phyloP scores from a whole-genome alignment of 2,113 vertebrate species.

The Perccottus glenii region DNA sequence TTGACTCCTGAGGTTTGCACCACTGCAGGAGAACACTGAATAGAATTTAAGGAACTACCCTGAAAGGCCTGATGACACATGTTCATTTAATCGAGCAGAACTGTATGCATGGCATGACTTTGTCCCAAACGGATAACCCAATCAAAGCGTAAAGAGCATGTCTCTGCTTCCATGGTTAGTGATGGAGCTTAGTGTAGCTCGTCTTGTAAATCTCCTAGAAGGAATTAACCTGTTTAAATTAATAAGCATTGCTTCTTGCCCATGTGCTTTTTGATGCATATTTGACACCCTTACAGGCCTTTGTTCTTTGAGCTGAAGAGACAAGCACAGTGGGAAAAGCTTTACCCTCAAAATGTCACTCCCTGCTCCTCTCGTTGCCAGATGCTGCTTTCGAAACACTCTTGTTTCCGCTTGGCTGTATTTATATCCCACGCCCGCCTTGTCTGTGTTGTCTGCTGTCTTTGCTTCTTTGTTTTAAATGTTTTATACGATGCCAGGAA shows the following conservation, averaged over 20 bases:
- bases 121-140: conserved; percentile 4
- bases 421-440: conserved; percentile 33
- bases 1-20: too few species aligned
- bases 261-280: conserved; percentile 35
- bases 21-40: not conserved
- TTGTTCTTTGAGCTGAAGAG: conserved; percentile 47
- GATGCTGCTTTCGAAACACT: conserved; percentile 32
- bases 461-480: conserved; percentile 32
- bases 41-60: not conserved
- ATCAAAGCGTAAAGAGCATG: conserved; percentile 18
- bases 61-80: not conserved
- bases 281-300: conserved; percentile 53
- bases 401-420: conserved; percentile 20
- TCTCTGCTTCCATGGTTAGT: conserved; percentile 4
- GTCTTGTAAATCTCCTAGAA: conserved; percentile 51
- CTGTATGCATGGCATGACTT: not conserved
- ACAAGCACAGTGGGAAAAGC: conserved; percentile 49
- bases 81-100: not conserved
- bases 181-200: conserved; percentile 43
- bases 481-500: conserved; percentile 39
- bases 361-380: conserved; percentile 23
- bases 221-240: conserved; percentile 68
- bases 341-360: conserved; percentile 65
- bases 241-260: conserved; percentile 40
- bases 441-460: conserved; percentile 18